Conservation (phyloP, 30 jellyfish, hydroid and myxozoan species). For the Aurelia sp. region DNA sequence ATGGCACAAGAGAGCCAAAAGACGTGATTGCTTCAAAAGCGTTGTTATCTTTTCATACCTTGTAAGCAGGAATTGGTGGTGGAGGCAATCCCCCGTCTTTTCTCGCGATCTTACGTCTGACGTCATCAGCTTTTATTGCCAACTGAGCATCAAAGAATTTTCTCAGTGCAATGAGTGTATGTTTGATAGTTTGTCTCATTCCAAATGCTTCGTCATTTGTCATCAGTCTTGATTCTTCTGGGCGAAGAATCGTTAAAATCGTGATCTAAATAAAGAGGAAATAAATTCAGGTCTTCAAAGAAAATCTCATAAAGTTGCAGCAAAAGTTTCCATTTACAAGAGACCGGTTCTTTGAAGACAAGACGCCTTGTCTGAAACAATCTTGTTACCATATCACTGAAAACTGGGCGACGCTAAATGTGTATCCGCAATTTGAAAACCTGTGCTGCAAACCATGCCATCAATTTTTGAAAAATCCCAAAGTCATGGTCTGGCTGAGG, state of each 20-base stretch:
- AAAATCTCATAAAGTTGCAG: not conserved
- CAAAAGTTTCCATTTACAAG: not conserved
- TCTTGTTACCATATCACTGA: too few species aligned
- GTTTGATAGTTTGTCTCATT: conserved; percentile 80
- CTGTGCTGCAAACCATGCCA: too few species aligned
- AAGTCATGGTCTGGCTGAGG: too few species aligned
- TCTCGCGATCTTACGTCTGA: conserved; percentile 67
- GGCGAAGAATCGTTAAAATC: conserved; percentile 72
- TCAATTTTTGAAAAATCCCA: too few species aligned
- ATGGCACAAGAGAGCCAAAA: not conserved
- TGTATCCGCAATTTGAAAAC: too few species aligned
- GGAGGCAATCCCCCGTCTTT: conserved; percentile 68
- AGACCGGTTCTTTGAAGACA: too few species aligned
- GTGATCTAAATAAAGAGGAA: conserved; percentile 59
- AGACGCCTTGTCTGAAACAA: too few species aligned
- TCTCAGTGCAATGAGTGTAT: conserved; percentile 73
- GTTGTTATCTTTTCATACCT: conserved; percentile 21
- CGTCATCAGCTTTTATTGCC: conserved; percentile 77
- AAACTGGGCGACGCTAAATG: too few species aligned
- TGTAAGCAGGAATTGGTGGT: conserved; percentile 82
- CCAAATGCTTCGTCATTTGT: conserved; percentile 88
- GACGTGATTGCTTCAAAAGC: not conserved
- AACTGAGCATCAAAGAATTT: conserved; percentile 79
- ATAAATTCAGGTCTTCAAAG: not conserved
- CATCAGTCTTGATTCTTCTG: conserved; percentile 82